A percentile compares a stretch with the other conserved stretches of the same genome.
Evolutionary conservation across 2,113 vertebrate genomes (phyloP).

Genomic region (Verasper variegatus): DNA sequence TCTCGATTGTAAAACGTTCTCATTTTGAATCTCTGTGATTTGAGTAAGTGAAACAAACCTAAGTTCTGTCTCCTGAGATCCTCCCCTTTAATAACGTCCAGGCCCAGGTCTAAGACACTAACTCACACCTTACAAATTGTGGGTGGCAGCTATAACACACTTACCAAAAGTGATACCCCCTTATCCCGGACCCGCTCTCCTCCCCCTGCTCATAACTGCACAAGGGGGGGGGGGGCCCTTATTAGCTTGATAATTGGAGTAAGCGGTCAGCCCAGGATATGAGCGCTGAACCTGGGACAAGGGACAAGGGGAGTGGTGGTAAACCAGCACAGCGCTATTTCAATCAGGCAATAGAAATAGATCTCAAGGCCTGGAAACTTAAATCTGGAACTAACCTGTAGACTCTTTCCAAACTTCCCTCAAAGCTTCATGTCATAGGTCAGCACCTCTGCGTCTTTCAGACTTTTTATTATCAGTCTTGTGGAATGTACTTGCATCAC

Average conservation of each 20-base stretch:
- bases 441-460: too few species aligned
- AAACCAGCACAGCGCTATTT: slow-evolving; percentile 16
- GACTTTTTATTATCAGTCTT: background rate
- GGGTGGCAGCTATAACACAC: slow-evolving; percentile 66
- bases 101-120: slow-evolving; percentile 85
- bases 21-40: too few species aligned
- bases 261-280: slow-evolving; percentile 92
- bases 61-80: background rate
- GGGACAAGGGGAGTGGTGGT: slow-evolving; percentile 35
- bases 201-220: slow-evolving; percentile 71
- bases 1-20: too few species aligned
- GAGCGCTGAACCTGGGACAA: slow-evolving; percentile 83
- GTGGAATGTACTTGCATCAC: slow-evolving; percentile 20
- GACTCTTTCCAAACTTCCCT: too few species aligned
- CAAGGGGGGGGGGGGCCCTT: slow-evolving; percentile 87
- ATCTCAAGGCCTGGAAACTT: background rate
- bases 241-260: slow-evolving; percentile 92
- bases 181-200: slow-evolving; percentile 72
- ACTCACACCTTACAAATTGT: slow-evolving; percentile 87
- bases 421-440: too few species aligned
- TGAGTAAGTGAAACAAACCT: too few species aligned
- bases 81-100: too few species aligned
- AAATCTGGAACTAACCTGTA: background rate
- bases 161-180: slow-evolving; percentile 67
- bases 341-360: slow-evolving; percentile 4